These are phyloP conservation scores for Capromys pilorides DNA, from an alignment of 2,797 vertebrate genomes.

Conservation along the genomic window DNA sequence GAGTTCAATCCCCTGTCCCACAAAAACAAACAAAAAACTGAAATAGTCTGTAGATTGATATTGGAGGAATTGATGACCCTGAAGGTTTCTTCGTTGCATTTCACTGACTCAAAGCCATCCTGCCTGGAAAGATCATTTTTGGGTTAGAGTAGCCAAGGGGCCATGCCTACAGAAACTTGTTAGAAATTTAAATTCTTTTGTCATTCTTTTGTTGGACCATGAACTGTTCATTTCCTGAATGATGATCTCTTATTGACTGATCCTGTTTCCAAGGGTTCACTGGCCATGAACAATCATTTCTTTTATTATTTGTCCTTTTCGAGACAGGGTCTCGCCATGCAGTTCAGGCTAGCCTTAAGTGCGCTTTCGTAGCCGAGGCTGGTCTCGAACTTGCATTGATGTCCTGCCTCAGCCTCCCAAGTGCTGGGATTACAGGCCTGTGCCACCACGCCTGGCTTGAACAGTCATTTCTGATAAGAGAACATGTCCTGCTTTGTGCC, in stretches of 20 bases:
- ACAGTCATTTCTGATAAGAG: conserved; percentile 95
- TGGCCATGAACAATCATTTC: conserved; percentile 94
- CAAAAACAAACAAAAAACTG: too few relatives aligned
- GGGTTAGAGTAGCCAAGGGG: conserved; percentile 92
- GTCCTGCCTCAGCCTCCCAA: too few relatives aligned
- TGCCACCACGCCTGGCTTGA: too few relatives aligned
- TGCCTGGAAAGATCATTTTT: conserved; percentile 92
- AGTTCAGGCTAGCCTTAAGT: too few relatives aligned
- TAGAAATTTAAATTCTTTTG: conserved; percentile 94
- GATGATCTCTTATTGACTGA: conserved; percentile 91
- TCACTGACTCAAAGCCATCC: conserved; percentile 94
- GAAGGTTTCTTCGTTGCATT: conserved; percentile 93
- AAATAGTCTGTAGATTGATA: conserved; percentile 93
- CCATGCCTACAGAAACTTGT: conserved; percentile 93
- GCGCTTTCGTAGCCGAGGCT: too few relatives aligned
- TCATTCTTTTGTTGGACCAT: conserved; percentile 93
- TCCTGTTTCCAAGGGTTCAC: conserved; percentile 91
- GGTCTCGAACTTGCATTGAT: too few relatives aligned
- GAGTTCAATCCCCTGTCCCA: too few relatives aligned
- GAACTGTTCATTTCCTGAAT: conserved; percentile 90
- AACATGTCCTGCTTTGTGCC: conserved; percentile 93
- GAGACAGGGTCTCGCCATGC: too few relatives aligned
- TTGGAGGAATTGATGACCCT: conserved; percentile 93
- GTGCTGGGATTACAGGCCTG: too few relatives aligned
- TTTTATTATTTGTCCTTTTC: too few relatives aligned